Evolutionary conservation across 2,888 invertebrate species (phyloP), one percentile per base, ranked within the genome.

Genomic region (Sericinus montela): DNA sequence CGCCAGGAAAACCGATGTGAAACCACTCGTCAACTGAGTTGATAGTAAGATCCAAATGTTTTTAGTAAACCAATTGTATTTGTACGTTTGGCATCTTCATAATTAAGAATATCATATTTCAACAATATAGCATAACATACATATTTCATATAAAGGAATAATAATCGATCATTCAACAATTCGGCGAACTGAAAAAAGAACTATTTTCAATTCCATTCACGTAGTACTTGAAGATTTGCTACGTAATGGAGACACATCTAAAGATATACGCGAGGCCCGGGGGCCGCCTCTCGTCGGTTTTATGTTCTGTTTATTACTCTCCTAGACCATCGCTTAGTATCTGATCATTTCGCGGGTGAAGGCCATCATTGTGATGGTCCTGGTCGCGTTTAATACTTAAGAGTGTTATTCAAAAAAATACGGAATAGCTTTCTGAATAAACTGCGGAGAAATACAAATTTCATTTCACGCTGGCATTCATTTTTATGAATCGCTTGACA

Each of bases 221-320:
- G 63, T 63, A 59, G 44, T 37, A 44, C 48, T 55, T 48, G 55
- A 54, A 60, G 55, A 62, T 59, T 58, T 60, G 49, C 56, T 56
- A 51, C 57, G 48, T 55, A 51, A 55, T 55, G 38, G 51, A 51
- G 50, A 49, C 51, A 51, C 52, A 55, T 54, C 55, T 46, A 34
- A 42, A 23, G 50, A 45, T 30, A 45, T 19, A 36, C 45, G 40
- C 45, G 49, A 13, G 28, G 37, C 34, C 38, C 34, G 16, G 34
- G 9, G 28, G 39, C 44, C 13, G 44, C 40, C 48, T 40, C 51
- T 40, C 51, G 39, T 39, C 48, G 48, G 48, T 47, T 63, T 80
- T 77, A 80, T 75, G 67, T 72, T 67, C 76, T 80, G 82, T 80
- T 80, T 80, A 81, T 73, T 66, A 71, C 65, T 55, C 60, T 63